Evolutionary conservation across 2,797 vertebrate species (phyloP), one percentile per base, ranked within the genome.

Genomic region (Sebastiscus tertius): DNA sequence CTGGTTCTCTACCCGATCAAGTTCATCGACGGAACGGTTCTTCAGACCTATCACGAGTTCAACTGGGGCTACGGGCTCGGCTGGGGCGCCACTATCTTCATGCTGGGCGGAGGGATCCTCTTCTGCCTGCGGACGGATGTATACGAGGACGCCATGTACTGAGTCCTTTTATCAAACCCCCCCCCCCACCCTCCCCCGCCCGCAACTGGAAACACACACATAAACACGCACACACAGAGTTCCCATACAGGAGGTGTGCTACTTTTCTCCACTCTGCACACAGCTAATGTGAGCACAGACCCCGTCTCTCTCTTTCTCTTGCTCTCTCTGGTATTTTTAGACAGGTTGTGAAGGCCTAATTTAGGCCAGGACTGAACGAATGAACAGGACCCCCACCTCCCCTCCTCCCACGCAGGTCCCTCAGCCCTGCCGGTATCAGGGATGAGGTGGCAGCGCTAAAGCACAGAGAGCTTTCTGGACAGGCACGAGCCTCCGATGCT

Each of bases 41-140:
- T 97, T 64, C 96, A 95, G 87, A 96, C 91, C 10, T 96, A 96
- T 88, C 96, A 97, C 1, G 96, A 97, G 91, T 97, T 97, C 90
- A 97, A 96, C 93, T 97, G 96, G 97, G 96, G 97, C 79, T 97
- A 97, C 31, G 97, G 97, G 12, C 93, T 97, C 24, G 96, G 95
- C 81, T 97, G 97, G 97, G 97, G 96, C 1, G 94, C 96, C 62
- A 96, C 95, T 72, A 96, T 97, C 91, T 97, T 97, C 89, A 96
- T 96, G 96, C 33, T 97, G 86, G 97, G 96, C 1, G 95, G 94
- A 2, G 96, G 95, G 65, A 94, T 97, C 79, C 95, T 97, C 65
- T 96, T 96, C 93, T 97, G 96, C 91, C 94, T 97, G 90, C 92
- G 95, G 62, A 96, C 94, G 18, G 96, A 96, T 87, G 73, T 95